Conservation (phyloP, 2,113 vertebrate species). For the Nothoprocta perdicaria region DNA sequence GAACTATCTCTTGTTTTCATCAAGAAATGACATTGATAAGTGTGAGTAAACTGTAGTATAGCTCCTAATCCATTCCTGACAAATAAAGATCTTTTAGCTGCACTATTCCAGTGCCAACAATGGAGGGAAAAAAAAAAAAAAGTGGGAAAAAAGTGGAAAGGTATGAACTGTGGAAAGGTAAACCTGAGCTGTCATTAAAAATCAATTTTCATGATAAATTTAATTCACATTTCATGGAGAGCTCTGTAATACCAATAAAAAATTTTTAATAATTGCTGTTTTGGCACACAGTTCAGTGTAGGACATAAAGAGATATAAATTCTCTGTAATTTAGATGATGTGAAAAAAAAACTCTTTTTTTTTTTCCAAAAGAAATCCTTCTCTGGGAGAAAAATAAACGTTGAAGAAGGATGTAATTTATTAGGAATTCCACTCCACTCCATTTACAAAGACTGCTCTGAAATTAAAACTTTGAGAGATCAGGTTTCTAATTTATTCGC, state of each 20-base stretch:
- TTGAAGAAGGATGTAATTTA: conserved; percentile 56
- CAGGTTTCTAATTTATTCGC: conserved; percentile 59
- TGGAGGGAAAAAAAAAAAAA: background rate
- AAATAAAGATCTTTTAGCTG: conserved; percentile 15
- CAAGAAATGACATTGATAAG: background rate
- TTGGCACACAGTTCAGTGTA: conserved; percentile 57
- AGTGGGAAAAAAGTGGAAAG: background rate
- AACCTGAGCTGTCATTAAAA: conserved; percentile 75
- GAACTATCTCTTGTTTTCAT: background rate
- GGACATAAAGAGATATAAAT: conserved; percentile 58
- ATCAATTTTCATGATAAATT: conserved; percentile 77
- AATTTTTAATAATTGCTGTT: conserved; percentile 69
- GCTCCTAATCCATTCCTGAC: conserved; percentile 5
- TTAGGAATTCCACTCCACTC: conserved; percentile 46
- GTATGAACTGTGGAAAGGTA: conserved; percentile 69
- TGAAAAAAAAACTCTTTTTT: conserved; percentile 33
- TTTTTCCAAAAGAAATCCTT: background rate
- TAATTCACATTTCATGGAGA: conserved; percentile 67
- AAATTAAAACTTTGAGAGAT: conserved; percentile 66
- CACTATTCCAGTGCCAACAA: background rate
- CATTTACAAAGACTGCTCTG: conserved; percentile 48
- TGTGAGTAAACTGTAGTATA: background rate
- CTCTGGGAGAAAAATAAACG: conserved; percentile 22
- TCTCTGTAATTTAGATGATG: conserved; percentile 61
- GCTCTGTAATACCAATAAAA: conserved; percentile 70